Evolutionary conservation across 2,888 invertebrate species (phyloP).

Genomic region (Congeria kusceri): DNA sequence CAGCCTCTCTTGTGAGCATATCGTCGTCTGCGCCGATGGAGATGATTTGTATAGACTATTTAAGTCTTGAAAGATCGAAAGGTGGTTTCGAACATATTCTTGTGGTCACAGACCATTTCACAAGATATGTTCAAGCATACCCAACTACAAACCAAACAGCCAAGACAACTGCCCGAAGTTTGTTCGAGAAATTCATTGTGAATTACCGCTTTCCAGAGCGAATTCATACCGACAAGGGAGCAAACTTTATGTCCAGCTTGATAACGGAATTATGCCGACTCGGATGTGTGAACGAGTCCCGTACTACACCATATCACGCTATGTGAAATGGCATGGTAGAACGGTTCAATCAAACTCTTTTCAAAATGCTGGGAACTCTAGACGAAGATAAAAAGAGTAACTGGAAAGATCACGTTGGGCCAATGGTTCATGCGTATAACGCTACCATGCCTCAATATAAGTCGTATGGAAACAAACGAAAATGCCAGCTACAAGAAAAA

Average conservation of each 20-base stretch:
- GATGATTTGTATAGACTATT: slow-evolving; percentile 22
- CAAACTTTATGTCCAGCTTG: slow-evolving; percentile 32
- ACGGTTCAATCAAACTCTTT: slow-evolving; percentile 40
- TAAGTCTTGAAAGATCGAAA: slow-evolving; percentile 8
- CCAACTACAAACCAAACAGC: slow-evolving; percentile 42
- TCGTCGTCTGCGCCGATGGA: slow-evolving; percentile 19
- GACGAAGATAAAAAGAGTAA: slow-evolving; percentile 30
- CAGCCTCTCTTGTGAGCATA: slow-evolving; percentile 1
- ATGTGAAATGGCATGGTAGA: slow-evolving; percentile 52
- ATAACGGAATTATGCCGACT: slow-evolving; percentile 31
- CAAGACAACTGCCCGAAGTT: slow-evolving; percentile 33
- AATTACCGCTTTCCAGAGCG: slow-evolving; percentile 36
- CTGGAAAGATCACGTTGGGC: slow-evolving; percentile 41
- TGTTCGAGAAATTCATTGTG: slow-evolving; percentile 33
- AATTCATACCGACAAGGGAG: slow-evolving; percentile 42
- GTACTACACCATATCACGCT: slow-evolving; percentile 50
- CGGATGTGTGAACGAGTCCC: slow-evolving; percentile 25
- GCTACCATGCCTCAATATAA: no score
- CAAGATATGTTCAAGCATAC: slow-evolving; percentile 28
- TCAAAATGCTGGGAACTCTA: slow-evolving; percentile 37
- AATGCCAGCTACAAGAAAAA: no score
- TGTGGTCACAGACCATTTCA: slow-evolving; percentile 26
- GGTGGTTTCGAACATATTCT: slow-evolving; percentile 15
- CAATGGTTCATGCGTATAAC: slow-evolving; percentile 18
- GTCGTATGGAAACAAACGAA: no score